Evolutionary conservation across 2,797 vertebrate species (phyloP), one percentile per base, ranked within the genome.

Genomic region (Anguilla pacifica): DNA sequence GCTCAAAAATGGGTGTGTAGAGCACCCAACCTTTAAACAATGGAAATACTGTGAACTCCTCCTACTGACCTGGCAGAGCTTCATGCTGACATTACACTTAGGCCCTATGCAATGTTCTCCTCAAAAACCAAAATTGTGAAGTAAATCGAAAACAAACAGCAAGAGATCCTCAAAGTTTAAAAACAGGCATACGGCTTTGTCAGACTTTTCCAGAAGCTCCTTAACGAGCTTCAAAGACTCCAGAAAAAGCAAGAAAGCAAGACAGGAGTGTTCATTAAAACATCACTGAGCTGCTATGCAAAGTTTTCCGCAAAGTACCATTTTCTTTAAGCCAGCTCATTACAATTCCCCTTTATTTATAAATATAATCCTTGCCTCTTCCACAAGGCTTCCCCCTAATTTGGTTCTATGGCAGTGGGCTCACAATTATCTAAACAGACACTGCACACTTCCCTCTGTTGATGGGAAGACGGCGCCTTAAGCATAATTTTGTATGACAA

Each of bases 381-480:
- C 49, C 49, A 53, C 67, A 19, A 51, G 79, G 17, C 86, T 89
- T 86, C 67, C 77, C 39, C 64, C 74, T 55, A 84, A 72, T 84
- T 43, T 67, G n/a, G 7, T 87, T 88, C 64, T 84, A 81, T 86
- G 86, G 46, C 87, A 86, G 46, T 59, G 88, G 10, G 83, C 59
- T 43, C 10, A 51, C 64, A 64, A 59, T 31, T 13, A 17, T 39
- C 53, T 19, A 4, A 51, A n/a, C 19, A 85, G 88, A 85, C 35
- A 35, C 74, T 15, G 70, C 31, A 10, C 11, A 43, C 49, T 55
- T 43, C 39, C 39, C 39, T 43, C 39, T 51, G 15, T 51, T 25
- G 10, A 28, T 51, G 22, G 19, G 22, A 17, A 53, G 79, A 82
- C 11, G 17, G 39, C 49, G 22, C 82, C 13, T 83, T 55, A 25